phyloP scores from a whole-genome alignment of 2,888 invertebrate species.

The Drosophila trichaetosa region DNA sequence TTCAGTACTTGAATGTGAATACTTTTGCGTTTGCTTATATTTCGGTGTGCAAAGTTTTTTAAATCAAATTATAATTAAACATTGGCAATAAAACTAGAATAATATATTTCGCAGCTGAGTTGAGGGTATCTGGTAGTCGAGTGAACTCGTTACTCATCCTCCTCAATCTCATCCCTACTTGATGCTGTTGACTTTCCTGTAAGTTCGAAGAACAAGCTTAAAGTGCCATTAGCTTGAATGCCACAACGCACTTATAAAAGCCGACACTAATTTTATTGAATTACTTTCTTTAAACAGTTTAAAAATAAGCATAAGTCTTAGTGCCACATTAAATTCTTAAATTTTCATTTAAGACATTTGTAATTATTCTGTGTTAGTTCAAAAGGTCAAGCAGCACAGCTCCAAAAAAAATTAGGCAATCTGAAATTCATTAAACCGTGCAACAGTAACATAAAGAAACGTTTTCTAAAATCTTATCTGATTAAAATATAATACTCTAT shows the following conservation, averaged over 20 bases:
- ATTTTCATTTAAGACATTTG: not conserved
- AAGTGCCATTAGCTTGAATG: not conserved
- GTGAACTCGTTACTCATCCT: too few relatives aligned
- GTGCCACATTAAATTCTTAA: not conserved
- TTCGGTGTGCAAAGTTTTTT: not conserved
- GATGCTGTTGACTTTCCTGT: not conserved
- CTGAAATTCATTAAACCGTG: not conserved
- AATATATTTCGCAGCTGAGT: not conserved
- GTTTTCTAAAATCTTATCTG: not conserved
- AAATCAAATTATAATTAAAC: not conserved
- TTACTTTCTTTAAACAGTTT: not conserved
- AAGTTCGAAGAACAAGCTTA: not conserved
- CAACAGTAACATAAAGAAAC: not conserved
- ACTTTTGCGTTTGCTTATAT: not conserved
- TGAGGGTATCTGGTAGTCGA: not conserved
- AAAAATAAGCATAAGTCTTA: not conserved
- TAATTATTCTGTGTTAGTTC: not conserved
- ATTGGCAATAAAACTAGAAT: not conserved
- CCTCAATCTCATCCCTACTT: too few relatives aligned
- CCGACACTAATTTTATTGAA: not conserved
- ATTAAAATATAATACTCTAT: not conserved
- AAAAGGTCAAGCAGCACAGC: not conserved
- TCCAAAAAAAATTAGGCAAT: not conserved
- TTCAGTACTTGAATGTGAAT: not conserved
- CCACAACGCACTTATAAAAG: not conserved